Evolutionary conservation across 2,888 invertebrate species (phyloP).

Genomic region (Uropetala carovei): DNA sequence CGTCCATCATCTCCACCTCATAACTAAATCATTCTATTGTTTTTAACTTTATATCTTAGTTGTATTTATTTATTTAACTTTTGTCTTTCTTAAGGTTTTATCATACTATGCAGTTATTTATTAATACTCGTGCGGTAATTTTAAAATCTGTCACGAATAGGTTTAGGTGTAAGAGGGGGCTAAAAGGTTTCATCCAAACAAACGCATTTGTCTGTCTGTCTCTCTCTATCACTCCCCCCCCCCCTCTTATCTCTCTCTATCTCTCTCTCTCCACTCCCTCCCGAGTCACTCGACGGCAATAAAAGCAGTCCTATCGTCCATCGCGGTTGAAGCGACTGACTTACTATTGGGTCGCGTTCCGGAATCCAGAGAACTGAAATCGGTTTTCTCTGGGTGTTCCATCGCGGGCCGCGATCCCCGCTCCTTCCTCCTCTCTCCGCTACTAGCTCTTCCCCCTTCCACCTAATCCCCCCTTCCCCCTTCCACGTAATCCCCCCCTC

Average conservation of each 20-base stretch:
- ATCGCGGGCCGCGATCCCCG: background rate
- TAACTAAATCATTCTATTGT: too few species aligned
- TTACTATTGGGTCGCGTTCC: background rate
- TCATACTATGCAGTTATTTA: too few species aligned
- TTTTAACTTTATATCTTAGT: too few species aligned
- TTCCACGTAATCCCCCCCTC: background rate
- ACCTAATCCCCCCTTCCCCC: background rate
- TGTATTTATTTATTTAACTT: too few species aligned
- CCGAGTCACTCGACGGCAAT: background rate
- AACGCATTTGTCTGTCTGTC: background rate
- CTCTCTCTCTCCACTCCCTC: background rate
- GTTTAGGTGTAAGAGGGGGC: too few species aligned
- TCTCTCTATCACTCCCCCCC: background rate
- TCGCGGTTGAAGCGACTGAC: background rate
- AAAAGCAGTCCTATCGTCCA: background rate
- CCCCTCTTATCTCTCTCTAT: background rate
- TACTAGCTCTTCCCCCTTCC: too few species aligned
- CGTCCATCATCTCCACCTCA: too few species aligned
- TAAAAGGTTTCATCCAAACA: background rate
- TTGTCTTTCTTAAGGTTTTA: too few species aligned
- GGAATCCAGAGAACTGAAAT: background rate
- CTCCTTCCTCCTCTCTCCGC: background rate
- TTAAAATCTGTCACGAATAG: too few species aligned
- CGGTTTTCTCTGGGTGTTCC: background rate
- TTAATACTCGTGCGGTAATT: too few species aligned